Percentiles rank a stretch among this genome's conserved stretches.
phyloP scores from a whole-genome alignment of 1,140 invertebrate species.

The Acyrthosiphon pisum region DNA sequence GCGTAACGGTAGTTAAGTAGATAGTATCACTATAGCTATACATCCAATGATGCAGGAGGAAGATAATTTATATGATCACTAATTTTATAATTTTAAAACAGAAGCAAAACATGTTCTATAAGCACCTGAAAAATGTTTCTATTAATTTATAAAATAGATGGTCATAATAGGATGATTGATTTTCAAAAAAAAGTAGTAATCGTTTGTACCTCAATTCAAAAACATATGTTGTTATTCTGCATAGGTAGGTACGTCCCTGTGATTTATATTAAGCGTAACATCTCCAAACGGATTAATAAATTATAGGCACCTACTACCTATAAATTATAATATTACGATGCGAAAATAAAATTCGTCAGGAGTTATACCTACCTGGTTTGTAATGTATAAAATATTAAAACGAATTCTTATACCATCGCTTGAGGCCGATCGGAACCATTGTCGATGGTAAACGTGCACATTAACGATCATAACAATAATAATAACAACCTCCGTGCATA shows the following conservation, averaged over 20 bases:
- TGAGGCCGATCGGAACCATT: background rate
- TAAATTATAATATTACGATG: background rate
- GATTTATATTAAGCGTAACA: background rate
- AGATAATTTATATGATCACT: too few relatives aligned
- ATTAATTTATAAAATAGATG: background rate
- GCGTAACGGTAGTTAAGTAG: background rate
- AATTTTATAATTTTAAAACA: background rate
- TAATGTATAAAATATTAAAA: background rate
- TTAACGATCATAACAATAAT: background rate
- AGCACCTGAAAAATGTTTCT: background rate
- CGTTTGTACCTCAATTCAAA: background rate
- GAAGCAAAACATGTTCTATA: background rate
- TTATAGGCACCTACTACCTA: background rate
- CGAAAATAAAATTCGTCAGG: background rate
- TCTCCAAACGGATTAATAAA: background rate
- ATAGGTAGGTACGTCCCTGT: background rate
- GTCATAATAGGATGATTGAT: background rate
- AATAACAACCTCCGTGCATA: background rate
- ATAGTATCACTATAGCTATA: background rate
- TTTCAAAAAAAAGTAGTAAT: too few relatives aligned
- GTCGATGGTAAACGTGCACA: background rate
- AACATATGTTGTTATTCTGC: background rate
- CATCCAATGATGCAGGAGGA: too few relatives aligned
- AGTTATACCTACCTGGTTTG: background rate
- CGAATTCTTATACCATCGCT: background rate